Conservation (phyloP, 2,797 vertebrate species). For the Spinus pinus region DNA sequence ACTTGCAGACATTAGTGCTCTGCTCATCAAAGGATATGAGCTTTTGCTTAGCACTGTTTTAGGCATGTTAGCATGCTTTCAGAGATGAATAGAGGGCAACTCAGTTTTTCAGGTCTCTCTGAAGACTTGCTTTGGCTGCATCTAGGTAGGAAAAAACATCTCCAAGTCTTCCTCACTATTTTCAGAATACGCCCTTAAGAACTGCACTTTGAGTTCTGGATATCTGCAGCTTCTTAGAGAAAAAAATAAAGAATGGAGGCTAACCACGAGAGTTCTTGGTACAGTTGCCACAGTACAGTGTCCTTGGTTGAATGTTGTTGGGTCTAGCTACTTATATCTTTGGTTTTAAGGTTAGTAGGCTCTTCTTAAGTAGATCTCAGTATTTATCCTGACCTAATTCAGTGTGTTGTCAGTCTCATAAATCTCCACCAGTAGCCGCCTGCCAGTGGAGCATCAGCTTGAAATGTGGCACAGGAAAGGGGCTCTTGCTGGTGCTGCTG, state of each 20-base stretch:
- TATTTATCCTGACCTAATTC: conserved; percentile 33
- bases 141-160: background rate
- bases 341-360: conserved; percentile 25
- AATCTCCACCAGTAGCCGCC: background rate
- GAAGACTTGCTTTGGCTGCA: background rate
- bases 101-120: background rate
- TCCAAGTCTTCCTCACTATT: background rate
- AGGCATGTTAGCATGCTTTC: background rate
- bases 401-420: background rate
- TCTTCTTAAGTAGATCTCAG: conserved; percentile 12
- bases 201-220: background rate
- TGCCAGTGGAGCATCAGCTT: background rate
- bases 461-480: accelerated
- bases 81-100: background rate
- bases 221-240: background rate
- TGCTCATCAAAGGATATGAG: background rate
- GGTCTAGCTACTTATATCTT: background rate
- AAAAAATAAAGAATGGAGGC: background rate
- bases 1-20: background rate
- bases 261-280: background rate
- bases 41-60: background rate
- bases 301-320: background rate
- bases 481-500: background rate
- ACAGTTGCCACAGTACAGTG: background rate
- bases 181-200: background rate